These are phyloP conservation scores for Speoplatyrhinus poulsoni DNA, from an alignment of 2,113 vertebrate genomes.

Conservation along the genomic window DNA sequence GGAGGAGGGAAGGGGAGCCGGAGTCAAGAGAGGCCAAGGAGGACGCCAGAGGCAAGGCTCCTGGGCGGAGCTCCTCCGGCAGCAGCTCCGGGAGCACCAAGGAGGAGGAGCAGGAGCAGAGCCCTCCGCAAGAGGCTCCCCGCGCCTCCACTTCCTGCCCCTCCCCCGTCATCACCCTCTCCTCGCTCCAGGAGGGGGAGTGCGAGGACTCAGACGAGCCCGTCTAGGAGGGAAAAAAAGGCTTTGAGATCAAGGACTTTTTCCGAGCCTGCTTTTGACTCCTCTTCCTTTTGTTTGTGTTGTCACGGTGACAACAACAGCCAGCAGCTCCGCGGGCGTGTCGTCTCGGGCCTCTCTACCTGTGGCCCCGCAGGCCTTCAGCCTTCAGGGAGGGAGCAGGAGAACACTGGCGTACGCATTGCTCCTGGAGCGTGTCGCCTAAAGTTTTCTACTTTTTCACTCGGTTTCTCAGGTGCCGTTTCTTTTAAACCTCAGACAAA, in stretches of 20 bases:
- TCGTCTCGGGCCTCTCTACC: conserved; percentile 7
- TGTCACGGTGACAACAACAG: conserved; percentile 29
- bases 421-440: conserved; percentile 52
- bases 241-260: conserved; percentile 31
- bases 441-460: conserved; percentile 57
- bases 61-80: conserved; percentile 10
- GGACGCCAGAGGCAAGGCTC: conserved; percentile 39
- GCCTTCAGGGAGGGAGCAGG: conserved; percentile 33
- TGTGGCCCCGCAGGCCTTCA: conserved; percentile 32
- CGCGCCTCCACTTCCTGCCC: conserved; percentile 24
- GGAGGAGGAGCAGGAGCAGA: conserved; percentile 18
- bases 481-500: conserved; percentile 51
- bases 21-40: conserved; percentile 58
- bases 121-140: conserved; percentile 34
- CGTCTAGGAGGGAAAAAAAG: conserved; percentile 49
- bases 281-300: conserved; percentile 13
- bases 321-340: conserved; percentile 26
- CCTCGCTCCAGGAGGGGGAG: conserved; percentile 68
- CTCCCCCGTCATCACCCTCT: conserved; percentile 58
- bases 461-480: conserved; percentile 68
- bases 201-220: conserved; percentile 72
- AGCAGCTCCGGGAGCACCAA: neutral
- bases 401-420: conserved; percentile 31
- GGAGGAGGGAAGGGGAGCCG: conserved; percentile 47
- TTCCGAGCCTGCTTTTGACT: conserved; percentile 21